A percentile compares a stretch with the other conserved stretches of the same genome.
These are phyloP conservation scores for Pomacea maculata DNA, from an alignment of 1,140 invertebrate species.

Conservation along the genomic window DNA sequence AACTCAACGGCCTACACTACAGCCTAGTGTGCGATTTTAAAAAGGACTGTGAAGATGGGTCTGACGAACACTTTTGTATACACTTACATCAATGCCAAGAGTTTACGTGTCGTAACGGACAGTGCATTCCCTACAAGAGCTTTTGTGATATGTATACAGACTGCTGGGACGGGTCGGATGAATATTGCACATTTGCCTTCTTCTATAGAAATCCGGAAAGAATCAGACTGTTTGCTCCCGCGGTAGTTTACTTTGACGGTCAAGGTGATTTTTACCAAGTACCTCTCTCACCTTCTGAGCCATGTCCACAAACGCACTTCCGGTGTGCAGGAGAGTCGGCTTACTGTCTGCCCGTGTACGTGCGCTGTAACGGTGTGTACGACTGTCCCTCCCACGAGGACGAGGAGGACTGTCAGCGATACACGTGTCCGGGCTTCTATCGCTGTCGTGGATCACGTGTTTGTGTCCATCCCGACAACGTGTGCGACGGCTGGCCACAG, in stretches of 20 bases:
- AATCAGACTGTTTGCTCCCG: not conserved
- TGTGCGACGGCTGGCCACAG: constrained; percentile 18
- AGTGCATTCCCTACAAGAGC: not conserved
- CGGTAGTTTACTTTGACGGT: not conserved
- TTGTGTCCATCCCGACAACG: constrained; percentile 14
- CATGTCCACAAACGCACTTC: constrained; percentile 5
- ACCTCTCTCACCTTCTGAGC: not conserved
- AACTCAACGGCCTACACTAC: not conserved
- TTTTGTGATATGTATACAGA: constrained; percentile 6
- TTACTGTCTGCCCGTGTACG: constrained; percentile 16
- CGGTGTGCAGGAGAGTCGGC: not conserved
- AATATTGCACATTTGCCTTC: not conserved
- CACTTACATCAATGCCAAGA: not conserved
- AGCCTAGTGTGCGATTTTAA: constrained; percentile 12
- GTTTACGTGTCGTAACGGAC: constrained; percentile 5
- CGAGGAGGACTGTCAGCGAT: not conserved
- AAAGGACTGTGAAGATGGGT: constrained; percentile 11
- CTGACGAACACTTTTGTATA: constrained; percentile 11
- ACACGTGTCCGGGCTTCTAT: constrained; percentile 14
- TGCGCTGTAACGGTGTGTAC: constrained; percentile 9
- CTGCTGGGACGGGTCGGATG: constrained; percentile 12
- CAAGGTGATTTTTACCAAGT: not conserved
- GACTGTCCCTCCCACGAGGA: constrained; percentile 8
- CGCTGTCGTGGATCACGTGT: constrained; percentile 15
- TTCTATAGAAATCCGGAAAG: not conserved